Conservation (phyloP, 2,888 invertebrate genomes). For the Hylaea fasciaria region DNA sequence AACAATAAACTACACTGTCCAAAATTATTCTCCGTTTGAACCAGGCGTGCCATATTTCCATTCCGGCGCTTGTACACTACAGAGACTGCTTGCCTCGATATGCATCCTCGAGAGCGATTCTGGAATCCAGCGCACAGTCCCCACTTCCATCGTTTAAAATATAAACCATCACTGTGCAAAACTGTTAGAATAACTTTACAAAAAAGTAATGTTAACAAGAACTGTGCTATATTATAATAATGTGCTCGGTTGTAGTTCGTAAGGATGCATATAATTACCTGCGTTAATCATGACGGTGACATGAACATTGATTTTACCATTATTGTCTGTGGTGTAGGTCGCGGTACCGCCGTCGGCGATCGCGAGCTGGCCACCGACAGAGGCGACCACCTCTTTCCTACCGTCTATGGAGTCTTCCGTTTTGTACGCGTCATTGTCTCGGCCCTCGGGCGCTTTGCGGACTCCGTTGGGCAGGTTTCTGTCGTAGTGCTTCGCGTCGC, state of each 20-base stretch:
- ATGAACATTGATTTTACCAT: conserved; percentile 95
- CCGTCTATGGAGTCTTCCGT: conserved; percentile 86
- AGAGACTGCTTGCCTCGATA: conserved; percentile 82
- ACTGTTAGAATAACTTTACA: conserved; percentile 76
- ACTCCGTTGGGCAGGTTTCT: conserved; percentile 79
- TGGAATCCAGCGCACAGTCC: conserved; percentile 68
- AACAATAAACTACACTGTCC: not conserved
- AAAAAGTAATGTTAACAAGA: conserved; percentile 48
- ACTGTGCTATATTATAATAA: conserved; percentile 57
- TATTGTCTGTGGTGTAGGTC: conserved; percentile 89
- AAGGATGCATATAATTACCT: conserved; percentile 85
- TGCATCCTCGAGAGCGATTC: conserved; percentile 79
- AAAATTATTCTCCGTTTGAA: not conserved
- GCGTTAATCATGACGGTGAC: conserved; percentile 94
- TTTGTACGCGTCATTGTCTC: conserved; percentile 89
- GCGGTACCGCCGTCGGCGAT: conserved; percentile 80
- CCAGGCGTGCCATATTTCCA: conserved; percentile 42
- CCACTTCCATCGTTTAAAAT: conserved; percentile 57
- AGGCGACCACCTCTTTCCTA: conserved; percentile 80
- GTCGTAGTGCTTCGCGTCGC: conserved; percentile 67
- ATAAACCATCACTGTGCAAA: conserved; percentile 78
- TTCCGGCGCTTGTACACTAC: conserved; percentile 65
- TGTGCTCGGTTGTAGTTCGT: conserved; percentile 58
- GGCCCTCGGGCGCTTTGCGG: conserved; percentile 91
- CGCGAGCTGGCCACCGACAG: conserved; percentile 70